These are phyloP conservation scores for Agrypnus murinus DNA, from an alignment of 2,888 invertebrate species.

Conservation along the genomic window DNA sequence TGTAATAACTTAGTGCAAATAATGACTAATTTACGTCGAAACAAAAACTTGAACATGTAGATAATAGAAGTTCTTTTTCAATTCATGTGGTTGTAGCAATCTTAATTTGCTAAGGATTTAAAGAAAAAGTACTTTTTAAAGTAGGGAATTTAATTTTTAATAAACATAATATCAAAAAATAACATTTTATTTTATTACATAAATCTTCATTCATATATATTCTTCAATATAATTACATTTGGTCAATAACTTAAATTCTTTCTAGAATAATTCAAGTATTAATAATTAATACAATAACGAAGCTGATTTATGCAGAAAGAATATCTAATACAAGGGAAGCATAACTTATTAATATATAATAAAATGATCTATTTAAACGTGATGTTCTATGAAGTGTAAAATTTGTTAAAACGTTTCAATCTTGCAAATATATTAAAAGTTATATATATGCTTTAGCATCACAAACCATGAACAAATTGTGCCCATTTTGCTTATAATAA, in stretches of 20 bases:
- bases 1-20: too few species aligned
- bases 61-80: too few species aligned
- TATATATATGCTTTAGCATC: conserved; percentile 14
- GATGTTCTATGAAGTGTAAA: conserved; percentile 17
- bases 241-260: conserved; percentile 40
- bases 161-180: conserved; percentile 30
- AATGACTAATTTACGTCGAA: too few species aligned
- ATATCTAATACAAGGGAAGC: conserved; percentile 15
- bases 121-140: too few species aligned
- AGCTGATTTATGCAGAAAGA: conserved; percentile 32
- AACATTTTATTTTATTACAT: conserved; percentile 33
- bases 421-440: conserved; percentile 16
- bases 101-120: too few species aligned
- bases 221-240: conserved; percentile 37
- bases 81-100: too few species aligned
- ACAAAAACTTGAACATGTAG: too few species aligned
- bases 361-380: conserved; percentile 24
- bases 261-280: conserved; percentile 9
- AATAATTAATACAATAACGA: conserved; percentile 29
- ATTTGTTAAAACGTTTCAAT: conserved; percentile 24
- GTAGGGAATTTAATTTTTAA: background rate
- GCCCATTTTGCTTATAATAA: conserved; percentile 33
- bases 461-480: conserved; percentile 24
- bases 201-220: too few species aligned
- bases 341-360: conserved; percentile 27